Evolutionary conservation across 1,140 invertebrate genomes (phyloP).

Genomic region (Dufourea novaeangliae): DNA sequence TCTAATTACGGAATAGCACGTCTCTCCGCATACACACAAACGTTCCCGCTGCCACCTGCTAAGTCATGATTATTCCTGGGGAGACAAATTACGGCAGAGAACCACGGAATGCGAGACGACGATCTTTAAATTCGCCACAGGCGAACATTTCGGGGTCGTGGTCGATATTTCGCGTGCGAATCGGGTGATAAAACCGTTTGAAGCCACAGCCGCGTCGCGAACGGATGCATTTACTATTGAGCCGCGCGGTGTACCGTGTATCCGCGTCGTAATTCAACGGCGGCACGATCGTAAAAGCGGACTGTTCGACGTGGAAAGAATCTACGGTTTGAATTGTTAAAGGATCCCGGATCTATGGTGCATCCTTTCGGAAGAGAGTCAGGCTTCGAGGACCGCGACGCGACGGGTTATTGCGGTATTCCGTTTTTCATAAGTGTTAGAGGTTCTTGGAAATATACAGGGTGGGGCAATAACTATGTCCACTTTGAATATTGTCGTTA

Average conservation of each 20-base stretch:
- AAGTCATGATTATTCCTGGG: constrained; percentile 9
- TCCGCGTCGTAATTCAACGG: not conserved
- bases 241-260: not conserved
- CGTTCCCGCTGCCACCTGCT: not conserved
- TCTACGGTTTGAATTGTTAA: too few species aligned
- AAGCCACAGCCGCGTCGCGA: not conserved
- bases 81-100: constrained; percentile 22
- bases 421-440: too few species aligned
- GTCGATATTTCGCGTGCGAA: constrained; percentile 1
- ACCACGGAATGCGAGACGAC: constrained; percentile 23
- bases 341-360: not conserved
- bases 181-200: not conserved
- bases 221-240: constrained; percentile 28
- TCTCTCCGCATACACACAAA: not conserved
- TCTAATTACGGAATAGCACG: constrained; percentile 57
- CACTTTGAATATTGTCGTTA: too few species aligned
- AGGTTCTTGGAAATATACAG: too few species aligned
- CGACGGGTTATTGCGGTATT: not conserved
- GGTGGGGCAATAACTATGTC: too few species aligned
- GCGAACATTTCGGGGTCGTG: not conserved
- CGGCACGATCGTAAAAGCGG: constrained; percentile 22
- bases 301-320: not conserved
- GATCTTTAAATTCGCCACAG: not conserved
- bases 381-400: not conserved
- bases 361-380: not conserved